Conservation (phyloP, 2,797 vertebrate species). For the Peromyscus aztecus region DNA sequence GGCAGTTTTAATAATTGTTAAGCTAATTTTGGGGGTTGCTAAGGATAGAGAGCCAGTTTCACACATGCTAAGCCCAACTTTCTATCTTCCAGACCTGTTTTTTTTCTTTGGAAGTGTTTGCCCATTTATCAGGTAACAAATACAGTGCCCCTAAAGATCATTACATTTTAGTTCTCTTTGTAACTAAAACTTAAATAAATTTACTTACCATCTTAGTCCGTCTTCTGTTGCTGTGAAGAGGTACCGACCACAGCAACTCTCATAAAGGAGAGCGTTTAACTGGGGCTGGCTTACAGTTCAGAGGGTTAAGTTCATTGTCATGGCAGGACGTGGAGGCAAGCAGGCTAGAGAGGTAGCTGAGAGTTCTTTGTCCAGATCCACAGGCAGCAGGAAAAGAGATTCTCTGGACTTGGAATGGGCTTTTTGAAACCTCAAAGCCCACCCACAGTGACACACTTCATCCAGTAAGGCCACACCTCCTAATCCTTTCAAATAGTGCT, state of each 20-base stretch:
- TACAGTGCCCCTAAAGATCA: constrained; percentile 12
- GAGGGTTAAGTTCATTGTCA: not conserved
- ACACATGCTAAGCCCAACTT: not conserved
- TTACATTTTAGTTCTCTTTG: constrained; percentile 45
- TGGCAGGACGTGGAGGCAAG: not conserved
- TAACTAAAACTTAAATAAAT: constrained; percentile 13
- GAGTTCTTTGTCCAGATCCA: not conserved
- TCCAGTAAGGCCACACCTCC: not conserved
- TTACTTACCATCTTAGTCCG: not conserved
- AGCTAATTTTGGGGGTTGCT: not conserved
- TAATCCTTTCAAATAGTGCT: not conserved
- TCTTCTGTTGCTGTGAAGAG: not conserved
- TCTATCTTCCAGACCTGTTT: not conserved
- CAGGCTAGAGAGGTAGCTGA: not conserved
- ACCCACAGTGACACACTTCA: not conserved
- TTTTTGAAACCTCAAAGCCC: not conserved
- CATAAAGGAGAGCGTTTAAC: not conserved
- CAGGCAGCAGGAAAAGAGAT: not conserved
- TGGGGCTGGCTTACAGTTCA: not conserved
- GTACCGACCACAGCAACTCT: not conserved
- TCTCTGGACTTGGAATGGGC: not conserved
- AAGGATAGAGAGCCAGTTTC: not conserved
- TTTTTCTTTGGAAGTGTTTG: constrained; percentile 20
- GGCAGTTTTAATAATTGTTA: constrained; percentile 14
- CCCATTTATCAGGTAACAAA: not conserved